phyloP scores from a whole-genome alignment of 2,113 vertebrate genomes.

The Formicarius rufipectus region DNA sequence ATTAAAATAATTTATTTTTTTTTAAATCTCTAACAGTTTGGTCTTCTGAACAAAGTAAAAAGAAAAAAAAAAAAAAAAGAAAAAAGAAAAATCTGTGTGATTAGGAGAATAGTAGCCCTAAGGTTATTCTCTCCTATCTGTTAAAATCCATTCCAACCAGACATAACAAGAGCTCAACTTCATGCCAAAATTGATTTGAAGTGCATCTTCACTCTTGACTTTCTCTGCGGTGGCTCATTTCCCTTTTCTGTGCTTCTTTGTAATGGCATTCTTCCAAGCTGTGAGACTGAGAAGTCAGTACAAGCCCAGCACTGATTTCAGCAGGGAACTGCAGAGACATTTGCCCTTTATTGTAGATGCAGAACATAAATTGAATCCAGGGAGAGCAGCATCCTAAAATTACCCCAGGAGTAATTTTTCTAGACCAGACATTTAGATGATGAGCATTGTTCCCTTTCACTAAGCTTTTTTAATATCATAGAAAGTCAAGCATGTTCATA shows the following conservation, averaged over 20 bases:
- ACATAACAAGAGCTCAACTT: slow-evolving; percentile 44
- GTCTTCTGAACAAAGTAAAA: background rate
- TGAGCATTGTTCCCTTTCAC: background rate
- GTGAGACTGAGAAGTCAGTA: slow-evolving; percentile 34
- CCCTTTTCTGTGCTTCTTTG: slow-evolving; percentile 29
- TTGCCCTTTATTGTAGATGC: slow-evolving; percentile 67
- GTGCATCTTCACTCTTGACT: slow-evolving; percentile 51
- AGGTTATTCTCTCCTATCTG: slow-evolving; percentile 33
- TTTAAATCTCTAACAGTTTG: background rate
- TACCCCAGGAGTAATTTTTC: slow-evolving; percentile 44
- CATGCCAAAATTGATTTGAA: slow-evolving; percentile 59
- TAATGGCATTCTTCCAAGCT: slow-evolving; percentile 59
- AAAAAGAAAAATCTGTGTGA: background rate
- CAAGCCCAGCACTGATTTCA: slow-evolving; percentile 52
- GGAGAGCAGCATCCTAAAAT: slow-evolving; percentile 21
- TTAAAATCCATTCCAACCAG: slow-evolving; percentile 38
- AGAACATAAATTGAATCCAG: slow-evolving; percentile 40
- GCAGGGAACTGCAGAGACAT: slow-evolving; percentile 53
- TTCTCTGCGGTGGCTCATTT: slow-evolving; percentile 48
- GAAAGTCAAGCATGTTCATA: slow-evolving; percentile 27
- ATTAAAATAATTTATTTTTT: background rate
- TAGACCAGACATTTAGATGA: slow-evolving; percentile 24
- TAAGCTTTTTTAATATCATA: slow-evolving; percentile 43
- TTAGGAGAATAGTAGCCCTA: background rate
- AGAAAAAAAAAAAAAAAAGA: background rate